Evolutionary conservation across 2,113 vertebrate species (phyloP).

Genomic region (Acrocephalus kingi): DNA sequence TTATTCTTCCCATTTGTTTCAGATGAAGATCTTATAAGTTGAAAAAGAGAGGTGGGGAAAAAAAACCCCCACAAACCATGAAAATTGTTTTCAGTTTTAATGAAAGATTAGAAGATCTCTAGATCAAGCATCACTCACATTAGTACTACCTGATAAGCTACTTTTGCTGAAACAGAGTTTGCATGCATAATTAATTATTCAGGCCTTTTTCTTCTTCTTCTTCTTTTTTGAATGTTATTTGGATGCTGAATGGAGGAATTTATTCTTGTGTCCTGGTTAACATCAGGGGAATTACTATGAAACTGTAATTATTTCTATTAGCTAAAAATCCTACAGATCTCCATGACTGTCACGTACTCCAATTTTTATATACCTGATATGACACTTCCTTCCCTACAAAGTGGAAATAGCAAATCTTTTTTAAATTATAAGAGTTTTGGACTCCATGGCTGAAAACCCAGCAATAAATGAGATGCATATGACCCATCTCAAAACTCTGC

Average conservation of each 20-base stretch:
- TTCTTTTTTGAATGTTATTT: constrained; percentile 9
- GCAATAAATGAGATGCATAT: background rate
- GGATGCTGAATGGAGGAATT: background rate
- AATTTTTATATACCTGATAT: background rate
- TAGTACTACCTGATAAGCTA: constrained; percentile 2
- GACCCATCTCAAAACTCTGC: background rate
- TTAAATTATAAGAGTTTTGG: background rate
- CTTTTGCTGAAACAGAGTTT: constrained; percentile 22
- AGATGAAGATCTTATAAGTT: background rate
- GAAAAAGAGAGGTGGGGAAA: background rate
- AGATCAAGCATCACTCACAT: constrained; percentile 13
- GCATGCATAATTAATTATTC: constrained; percentile 24
- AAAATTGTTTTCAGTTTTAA: constrained; percentile 1
- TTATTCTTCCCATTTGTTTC: background rate
- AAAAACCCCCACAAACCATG: background rate
- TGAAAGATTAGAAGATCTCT: constrained; percentile 8
- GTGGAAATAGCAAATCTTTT: background rate
- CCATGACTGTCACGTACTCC: background rate
- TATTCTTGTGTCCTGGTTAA: background rate
- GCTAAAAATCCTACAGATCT: constrained; percentile 4
- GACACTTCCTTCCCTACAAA: background rate
- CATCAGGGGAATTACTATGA: background rate
- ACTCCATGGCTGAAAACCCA: background rate
- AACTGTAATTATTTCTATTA: constrained; percentile 3
- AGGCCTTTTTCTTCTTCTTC: background rate